Conservation (phyloP, 2,797 vertebrate genomes). For the Nyctibius grandis region DNA sequence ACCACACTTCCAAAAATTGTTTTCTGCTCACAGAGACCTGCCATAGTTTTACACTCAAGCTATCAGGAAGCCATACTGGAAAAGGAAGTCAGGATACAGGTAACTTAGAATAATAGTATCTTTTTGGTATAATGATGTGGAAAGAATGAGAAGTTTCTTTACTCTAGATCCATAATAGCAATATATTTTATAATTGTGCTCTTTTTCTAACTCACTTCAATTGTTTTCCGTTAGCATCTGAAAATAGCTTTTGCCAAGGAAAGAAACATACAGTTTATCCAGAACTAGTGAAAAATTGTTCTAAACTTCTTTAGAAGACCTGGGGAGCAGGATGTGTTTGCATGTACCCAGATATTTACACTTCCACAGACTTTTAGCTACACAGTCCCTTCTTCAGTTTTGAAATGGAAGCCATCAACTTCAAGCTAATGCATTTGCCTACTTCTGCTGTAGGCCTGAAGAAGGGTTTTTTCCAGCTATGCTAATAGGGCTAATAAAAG, state of each 20-base stretch:
- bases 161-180: neutral
- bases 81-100: neutral
- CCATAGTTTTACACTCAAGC: neutral
- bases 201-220: neutral
- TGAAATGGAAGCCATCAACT: neutral
- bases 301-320: neutral
- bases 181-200: neutral
- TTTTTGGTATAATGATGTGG: neutral
- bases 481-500: neutral
- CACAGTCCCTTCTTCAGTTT: neutral
- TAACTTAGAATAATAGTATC: neutral
- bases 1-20: neutral
- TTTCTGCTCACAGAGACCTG: neutral
- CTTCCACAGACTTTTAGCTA: neutral
- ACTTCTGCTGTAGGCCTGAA: neutral
- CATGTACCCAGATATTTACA: neutral
- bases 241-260: neutral
- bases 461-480: neutral
- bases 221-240: neutral
- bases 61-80: neutral
- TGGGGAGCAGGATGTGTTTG: neutral
- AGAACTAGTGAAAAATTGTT: neutral
- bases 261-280: neutral
- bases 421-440: neutral
- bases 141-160: neutral